Conservation (phyloP, 2,113 vertebrate genomes). For the Mirza zaza region DNA sequence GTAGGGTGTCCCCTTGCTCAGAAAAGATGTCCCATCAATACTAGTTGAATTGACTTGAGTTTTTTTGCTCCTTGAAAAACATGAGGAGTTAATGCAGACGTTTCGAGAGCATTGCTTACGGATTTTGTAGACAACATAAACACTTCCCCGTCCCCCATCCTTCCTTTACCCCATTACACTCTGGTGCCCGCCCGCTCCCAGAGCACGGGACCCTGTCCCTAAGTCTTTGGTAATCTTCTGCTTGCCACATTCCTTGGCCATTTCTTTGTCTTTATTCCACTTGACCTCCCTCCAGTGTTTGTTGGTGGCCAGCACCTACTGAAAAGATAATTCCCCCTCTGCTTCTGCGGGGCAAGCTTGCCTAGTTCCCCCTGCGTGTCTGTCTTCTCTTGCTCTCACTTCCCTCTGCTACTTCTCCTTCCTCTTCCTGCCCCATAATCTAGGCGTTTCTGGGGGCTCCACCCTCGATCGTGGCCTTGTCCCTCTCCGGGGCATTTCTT, state of each 20-base stretch:
- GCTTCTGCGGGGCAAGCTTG: neutral
- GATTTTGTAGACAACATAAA: neutral
- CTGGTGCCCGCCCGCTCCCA: neutral
- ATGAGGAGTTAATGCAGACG: neutral
- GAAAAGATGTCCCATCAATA: neutral
- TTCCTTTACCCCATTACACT: neutral
- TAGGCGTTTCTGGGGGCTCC: neutral
- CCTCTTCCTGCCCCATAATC: neutral
- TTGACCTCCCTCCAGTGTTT: neutral
- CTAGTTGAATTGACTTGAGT: neutral
- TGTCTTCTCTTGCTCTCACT: neutral
- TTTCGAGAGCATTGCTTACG: neutral
- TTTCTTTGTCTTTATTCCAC: neutral
- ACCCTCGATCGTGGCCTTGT: neutral
- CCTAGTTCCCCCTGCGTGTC: neutral
- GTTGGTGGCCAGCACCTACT: neutral
- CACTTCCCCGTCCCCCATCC: no score
- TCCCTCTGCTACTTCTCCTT: constrained; percentile 11
- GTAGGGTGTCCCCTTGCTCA: neutral
- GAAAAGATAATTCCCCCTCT: no score
- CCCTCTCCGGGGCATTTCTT: neutral
- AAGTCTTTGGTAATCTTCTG: neutral
- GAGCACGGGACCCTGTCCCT: neutral
- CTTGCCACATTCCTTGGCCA: no score
- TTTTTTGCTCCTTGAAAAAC: neutral